A percentile compares a stretch with the other conserved stretches of the same genome.
phyloP scores from a whole-genome alignment of 2,113 vertebrate species.

The Nerophis ophidion region DNA sequence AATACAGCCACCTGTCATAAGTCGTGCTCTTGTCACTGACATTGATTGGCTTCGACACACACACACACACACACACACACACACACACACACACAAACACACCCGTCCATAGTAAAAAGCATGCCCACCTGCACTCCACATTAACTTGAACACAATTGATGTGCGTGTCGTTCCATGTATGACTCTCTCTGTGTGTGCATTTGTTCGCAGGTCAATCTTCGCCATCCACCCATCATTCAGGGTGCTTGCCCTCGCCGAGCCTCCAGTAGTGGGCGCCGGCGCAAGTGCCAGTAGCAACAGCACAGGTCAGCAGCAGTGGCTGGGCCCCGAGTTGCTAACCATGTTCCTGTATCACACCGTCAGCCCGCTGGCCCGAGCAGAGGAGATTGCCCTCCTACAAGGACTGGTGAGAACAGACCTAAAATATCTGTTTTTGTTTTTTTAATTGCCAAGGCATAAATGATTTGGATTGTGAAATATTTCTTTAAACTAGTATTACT shows the following conservation, averaged over 20 bases:
- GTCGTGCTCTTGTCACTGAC: conserved; percentile 24
- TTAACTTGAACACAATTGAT: conserved; percentile 11
- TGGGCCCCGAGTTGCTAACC: conserved; percentile 89
- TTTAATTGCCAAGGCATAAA: background rate
- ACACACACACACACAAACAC: background rate
- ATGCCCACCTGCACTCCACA: conserved; percentile 8
- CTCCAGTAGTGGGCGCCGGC: conserved; percentile 72
- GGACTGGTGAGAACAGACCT: conserved; percentile 75
- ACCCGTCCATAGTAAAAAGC: background rate
- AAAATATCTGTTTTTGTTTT: background rate
- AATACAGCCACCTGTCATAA: conserved; percentile 47
- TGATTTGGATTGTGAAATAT: background rate
- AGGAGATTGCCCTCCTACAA: conserved; percentile 83
- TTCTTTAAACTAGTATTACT: background rate
- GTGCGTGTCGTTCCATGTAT: background rate
- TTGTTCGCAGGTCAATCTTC: conserved; percentile 76
- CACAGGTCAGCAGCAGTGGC: conserved; percentile 85
- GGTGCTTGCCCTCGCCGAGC: conserved; percentile 89
- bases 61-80: conserved; percentile 6
- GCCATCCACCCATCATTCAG: conserved; percentile 91
- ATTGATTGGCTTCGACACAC: conserved; percentile 26
- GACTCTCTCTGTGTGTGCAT: background rate
- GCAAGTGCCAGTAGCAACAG: conserved; percentile 36
- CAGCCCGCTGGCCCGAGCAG: conserved; percentile 74
- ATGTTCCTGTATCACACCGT: conserved; percentile 91